These are phyloP conservation scores for Pipistrellus kuhlii DNA, from an alignment of 2,797 vertebrate species.

Conservation along the genomic window DNA sequence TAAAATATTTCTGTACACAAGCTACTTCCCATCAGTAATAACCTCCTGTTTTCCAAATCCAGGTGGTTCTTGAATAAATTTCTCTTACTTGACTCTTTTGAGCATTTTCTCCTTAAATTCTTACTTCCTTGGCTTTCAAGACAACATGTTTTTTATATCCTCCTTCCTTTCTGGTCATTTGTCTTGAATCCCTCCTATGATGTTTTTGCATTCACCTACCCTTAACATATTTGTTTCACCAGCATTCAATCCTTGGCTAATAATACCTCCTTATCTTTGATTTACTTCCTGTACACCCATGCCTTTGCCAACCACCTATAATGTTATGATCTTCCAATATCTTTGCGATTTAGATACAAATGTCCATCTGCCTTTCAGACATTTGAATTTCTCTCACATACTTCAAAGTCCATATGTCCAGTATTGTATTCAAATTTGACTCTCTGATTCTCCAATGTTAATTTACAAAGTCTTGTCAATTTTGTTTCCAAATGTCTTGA, in stretches of 20 bases:
- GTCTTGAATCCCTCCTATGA: neutral
- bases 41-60: neutral
- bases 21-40: neutral
- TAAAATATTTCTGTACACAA: neutral
- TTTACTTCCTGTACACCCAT: neutral
- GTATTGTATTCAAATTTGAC: neutral
- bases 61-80: constrained; percentile 3
- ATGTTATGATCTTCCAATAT: neutral
- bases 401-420: neutral
- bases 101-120: neutral
- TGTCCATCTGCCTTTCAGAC: neutral
- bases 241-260: neutral
- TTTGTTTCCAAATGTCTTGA: constrained; percentile 5
- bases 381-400: constrained; percentile 20
- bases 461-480: neutral
- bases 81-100: neutral
- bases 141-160: neutral
- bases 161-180: neutral
- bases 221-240: neutral
- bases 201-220: neutral
- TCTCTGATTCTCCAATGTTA: neutral
- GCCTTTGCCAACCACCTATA: neutral
- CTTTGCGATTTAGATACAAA: constrained; percentile 1
- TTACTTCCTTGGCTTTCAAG: neutral
- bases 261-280: neutral